These are phyloP conservation scores for Eristalis arbustorum DNA, from an alignment of 2,888 invertebrate species.

Conservation along the genomic window DNA sequence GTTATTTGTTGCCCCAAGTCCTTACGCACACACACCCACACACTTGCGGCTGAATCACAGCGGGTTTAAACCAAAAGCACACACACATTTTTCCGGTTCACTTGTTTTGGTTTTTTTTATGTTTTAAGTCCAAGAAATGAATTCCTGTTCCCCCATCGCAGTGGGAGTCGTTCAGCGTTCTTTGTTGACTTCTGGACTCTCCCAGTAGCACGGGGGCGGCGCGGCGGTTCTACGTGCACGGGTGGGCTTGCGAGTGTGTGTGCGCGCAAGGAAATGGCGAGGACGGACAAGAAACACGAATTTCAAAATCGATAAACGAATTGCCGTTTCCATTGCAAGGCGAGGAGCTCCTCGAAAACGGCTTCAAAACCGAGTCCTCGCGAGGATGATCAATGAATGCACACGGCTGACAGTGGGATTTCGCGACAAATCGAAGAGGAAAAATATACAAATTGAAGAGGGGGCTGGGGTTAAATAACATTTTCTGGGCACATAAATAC, in stretches of 20 bases:
- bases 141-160: conserved; percentile 9
- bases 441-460: not conserved
- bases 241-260: not conserved
- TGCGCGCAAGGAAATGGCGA: conserved; percentile 47
- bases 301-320: conserved; percentile 66
- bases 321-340: conserved; percentile 38
- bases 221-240: not conserved
- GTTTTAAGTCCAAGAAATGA: conserved; percentile 29
- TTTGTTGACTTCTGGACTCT: conserved; percentile 52
- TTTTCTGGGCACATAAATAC: conserved; percentile 43
- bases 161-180: conserved; percentile 26
- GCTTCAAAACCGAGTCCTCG: not conserved
- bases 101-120: not conserved
- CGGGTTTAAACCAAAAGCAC: conserved; percentile 26
- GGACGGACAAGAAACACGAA: conserved; percentile 40
- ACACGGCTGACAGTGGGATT: not conserved
- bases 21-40: conserved; percentile 33
- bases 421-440: not conserved
- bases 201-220: conserved; percentile 12
- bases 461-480: not conserved
- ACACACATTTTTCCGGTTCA: not conserved
- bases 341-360: not conserved
- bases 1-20: conserved; percentile 18
- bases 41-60: conserved; percentile 59
- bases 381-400: not conserved